These are phyloP conservation scores for Phengaris alcon DNA, from an alignment of 2,888 invertebrate species.

Conservation along the genomic window DNA sequence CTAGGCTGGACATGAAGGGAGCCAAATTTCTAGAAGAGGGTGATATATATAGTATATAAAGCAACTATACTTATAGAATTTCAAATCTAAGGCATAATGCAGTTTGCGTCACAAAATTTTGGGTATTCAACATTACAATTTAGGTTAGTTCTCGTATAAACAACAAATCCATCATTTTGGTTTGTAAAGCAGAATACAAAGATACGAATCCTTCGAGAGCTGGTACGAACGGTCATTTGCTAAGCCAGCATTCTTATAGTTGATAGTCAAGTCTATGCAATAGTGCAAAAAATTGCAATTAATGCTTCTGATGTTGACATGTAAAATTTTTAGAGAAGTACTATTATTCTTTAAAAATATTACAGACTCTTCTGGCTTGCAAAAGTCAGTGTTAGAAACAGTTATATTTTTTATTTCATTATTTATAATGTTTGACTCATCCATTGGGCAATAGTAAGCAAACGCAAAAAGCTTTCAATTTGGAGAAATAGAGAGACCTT, in stretches of 20 bases:
- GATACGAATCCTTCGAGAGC: background rate
- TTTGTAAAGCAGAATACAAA: background rate
- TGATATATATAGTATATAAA: background rate
- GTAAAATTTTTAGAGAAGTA: background rate
- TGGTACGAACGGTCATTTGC: background rate
- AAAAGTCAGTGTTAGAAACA: background rate
- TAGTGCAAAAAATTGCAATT: background rate
- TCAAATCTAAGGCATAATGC: background rate
- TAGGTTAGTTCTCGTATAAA: background rate
- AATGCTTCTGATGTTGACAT: background rate
- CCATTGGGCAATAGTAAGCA: background rate
- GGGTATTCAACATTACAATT: background rate
- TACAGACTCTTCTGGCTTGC: background rate
- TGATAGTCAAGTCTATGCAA: background rate
- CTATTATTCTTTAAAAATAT: background rate
- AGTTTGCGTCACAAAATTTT: background rate
- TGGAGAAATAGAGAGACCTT: background rate
- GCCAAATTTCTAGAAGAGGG: background rate
- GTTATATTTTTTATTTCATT: background rate
- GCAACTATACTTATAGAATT: background rate
- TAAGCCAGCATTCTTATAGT: conserved; percentile 16
- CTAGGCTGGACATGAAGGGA: background rate
- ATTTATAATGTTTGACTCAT: background rate
- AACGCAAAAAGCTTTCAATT: background rate
- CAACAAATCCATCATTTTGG: background rate